Evolutionary conservation across 2,113 vertebrate species (phyloP).

Genomic region (Proteles cristata): DNA sequence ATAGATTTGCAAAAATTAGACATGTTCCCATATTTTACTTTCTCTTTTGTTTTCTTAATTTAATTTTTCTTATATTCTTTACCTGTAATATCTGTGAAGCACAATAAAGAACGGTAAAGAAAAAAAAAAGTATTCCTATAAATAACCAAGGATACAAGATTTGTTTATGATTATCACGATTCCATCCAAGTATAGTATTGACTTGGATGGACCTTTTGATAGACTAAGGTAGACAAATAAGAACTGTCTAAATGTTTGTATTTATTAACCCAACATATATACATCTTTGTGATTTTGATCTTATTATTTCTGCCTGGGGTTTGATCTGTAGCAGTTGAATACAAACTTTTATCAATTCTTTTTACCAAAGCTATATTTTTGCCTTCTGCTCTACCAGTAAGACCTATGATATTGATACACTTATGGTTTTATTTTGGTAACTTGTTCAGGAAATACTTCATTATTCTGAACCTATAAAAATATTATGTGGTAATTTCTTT

Average conservation of each 20-base stretch:
- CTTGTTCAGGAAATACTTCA: neutral
- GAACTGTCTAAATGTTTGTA: neutral
- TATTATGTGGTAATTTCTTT: neutral
- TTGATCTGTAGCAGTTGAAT: neutral
- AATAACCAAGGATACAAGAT: neutral
- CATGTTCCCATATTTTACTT: neutral
- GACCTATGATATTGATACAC: neutral
- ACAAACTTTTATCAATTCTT: neutral
- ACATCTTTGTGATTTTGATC: neutral
- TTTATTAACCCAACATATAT: neutral
- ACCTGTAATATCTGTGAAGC: neutral
- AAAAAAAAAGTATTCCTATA: neutral
- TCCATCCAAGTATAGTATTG: neutral
- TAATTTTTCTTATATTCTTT: neutral
- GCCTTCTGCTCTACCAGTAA: neutral
- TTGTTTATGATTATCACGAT: neutral
- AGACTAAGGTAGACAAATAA: neutral
- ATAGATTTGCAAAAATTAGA: neutral
- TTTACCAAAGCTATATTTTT: neutral
- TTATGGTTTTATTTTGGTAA: neutral
- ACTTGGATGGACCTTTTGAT: neutral
- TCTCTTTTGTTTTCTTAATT: neutral
- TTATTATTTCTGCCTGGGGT: neutral
- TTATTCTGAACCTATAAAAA: neutral
- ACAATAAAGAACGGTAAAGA: neutral